phyloP scores from a whole-genome alignment of 2,888 invertebrate species.

The Sicus ferrugineus region DNA sequence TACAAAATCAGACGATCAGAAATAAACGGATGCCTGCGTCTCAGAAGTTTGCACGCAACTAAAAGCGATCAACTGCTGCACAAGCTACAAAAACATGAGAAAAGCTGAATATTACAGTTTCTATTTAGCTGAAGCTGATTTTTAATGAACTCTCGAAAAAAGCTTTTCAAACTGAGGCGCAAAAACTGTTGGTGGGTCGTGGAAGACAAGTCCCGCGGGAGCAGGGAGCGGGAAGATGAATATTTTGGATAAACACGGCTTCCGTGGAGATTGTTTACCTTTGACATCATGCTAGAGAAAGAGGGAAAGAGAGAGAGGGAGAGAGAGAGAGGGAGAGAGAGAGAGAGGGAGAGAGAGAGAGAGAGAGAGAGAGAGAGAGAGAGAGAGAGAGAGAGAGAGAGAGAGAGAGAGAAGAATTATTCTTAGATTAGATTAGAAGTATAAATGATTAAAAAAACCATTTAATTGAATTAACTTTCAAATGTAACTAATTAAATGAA shows the following conservation, averaged over 20 bases:
- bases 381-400: no score
- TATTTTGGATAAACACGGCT: no score
- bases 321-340: not conserved
- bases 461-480: not conserved
- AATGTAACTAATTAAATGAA: not conserved
- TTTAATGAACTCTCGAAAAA: slow-evolving; percentile 6
- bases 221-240: no score
- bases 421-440: no score
- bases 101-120: not conserved
- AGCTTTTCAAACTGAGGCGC: slow-evolving; percentile 7
- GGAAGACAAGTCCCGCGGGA: no score
- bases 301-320: not conserved
- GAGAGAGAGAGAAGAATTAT: no score
- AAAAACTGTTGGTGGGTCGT: no score
- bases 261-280: no score
- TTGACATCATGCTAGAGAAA: no score
- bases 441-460: no score
- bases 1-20: not conserved
- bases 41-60: slow-evolving; percentile 33
- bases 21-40: slow-evolving; percentile 24
- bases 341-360: not conserved
- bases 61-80: slow-evolving; percentile 17
- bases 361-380: no score
- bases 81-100: not conserved
- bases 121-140: not conserved